Evolutionary conservation across 2,888 invertebrate species (phyloP).

Genomic region (Anodontia alba): DNA sequence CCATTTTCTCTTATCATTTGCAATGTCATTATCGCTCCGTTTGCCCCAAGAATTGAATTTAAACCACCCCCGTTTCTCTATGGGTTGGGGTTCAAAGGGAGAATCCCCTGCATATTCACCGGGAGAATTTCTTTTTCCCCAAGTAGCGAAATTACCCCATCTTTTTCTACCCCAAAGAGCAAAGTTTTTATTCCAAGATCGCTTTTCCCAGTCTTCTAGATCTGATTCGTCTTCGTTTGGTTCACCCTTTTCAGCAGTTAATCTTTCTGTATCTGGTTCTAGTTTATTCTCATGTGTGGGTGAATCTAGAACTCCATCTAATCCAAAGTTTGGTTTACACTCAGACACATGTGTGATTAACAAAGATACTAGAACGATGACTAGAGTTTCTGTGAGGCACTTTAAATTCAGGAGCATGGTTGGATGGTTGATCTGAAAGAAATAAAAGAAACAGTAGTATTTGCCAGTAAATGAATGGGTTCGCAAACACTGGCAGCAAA

Average conservation of each 20-base stretch:
- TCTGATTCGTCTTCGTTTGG: neutral
- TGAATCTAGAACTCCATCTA: neutral
- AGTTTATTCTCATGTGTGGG: neutral
- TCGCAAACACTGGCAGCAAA: too few relatives aligned
- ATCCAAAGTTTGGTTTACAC: conserved; percentile 34
- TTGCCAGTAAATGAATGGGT: too few relatives aligned
- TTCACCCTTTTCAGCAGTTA: neutral
- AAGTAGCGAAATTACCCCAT: conserved; percentile 32
- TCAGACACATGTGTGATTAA: conserved; percentile 28
- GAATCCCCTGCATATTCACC: neutral
- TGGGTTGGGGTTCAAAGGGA: neutral
- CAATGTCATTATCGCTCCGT: conserved; percentile 13
- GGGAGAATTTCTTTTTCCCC: conserved; percentile 34
- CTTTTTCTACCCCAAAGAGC: conserved; percentile 21
- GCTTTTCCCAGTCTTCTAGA: conserved; percentile 36
- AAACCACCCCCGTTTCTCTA: conserved; percentile 43
- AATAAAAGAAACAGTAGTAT: neutral
- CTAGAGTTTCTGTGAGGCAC: conserved; percentile 43
- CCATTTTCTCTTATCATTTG: conserved; percentile 44
- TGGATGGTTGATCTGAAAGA: conserved; percentile 5
- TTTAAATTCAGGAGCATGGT: conserved; percentile 41
- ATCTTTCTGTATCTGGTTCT: neutral
- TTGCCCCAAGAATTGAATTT: conserved; percentile 56
- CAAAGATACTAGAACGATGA: conserved; percentile 23
- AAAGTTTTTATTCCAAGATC: conserved; percentile 20